A percentile compares a stretch with the other conserved stretches of the same genome.
Conservation (phyloP, 2,113 vertebrate species). For the Psittacula cyanocephala region DNA sequence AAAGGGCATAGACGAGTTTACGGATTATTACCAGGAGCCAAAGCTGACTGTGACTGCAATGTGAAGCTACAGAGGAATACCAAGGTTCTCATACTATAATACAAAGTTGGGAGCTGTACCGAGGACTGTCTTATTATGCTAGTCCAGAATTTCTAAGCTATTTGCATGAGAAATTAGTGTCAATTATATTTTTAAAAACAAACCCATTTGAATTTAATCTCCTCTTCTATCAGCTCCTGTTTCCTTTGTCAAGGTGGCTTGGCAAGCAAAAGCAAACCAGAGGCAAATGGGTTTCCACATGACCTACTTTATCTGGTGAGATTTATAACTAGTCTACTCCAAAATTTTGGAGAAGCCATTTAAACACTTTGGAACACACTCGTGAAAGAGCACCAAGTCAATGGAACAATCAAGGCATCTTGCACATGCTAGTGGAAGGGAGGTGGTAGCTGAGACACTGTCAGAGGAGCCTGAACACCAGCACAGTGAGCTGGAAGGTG, state of each 20-base stretch:
- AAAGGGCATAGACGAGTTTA: not conserved
- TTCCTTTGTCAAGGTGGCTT: not conserved
- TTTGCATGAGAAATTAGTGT: not conserved
- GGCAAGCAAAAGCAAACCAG: constrained; percentile 1
- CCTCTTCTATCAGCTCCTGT: constrained; percentile 23
- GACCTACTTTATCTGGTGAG: constrained; percentile 27
- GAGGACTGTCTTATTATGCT: not conserved
- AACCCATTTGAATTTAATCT: constrained; percentile 14
- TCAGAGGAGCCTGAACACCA: not conserved
- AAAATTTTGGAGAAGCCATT: not conserved
- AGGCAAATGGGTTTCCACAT: constrained; percentile 32
- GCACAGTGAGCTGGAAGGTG: not conserved
- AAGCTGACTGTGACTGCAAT: not conserved
- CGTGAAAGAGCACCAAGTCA: not conserved
- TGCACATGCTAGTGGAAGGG: not conserved
- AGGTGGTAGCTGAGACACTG: not conserved
- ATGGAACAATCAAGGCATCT: not conserved
- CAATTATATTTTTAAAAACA: not conserved
- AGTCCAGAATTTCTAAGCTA: not conserved
- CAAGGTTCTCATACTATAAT: not conserved
- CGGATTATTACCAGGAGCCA: not conserved
- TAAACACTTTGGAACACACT: not conserved
- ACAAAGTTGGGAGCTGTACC: not conserved
- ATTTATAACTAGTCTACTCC: not conserved
- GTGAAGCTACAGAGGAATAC: not conserved